Conservation (phyloP, 2,797 vertebrate species). For the Notolepis coatsorum region DNA sequence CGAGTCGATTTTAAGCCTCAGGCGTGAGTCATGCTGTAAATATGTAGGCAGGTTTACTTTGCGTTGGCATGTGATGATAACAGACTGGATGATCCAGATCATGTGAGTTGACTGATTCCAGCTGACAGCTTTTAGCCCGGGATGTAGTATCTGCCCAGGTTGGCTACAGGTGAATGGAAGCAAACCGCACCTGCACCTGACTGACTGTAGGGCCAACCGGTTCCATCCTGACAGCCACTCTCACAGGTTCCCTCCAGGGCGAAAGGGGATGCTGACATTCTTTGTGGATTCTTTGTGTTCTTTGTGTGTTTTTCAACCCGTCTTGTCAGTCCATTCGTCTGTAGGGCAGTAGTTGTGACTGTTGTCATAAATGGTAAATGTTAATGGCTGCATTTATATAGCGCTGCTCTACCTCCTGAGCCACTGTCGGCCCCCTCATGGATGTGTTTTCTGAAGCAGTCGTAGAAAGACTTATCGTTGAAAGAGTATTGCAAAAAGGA, state of each 20-base stretch:
- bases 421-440: background rate
- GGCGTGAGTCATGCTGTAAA: background rate
- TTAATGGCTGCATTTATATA: too few relatives aligned
- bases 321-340: background rate
- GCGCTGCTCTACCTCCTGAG: too few relatives aligned
- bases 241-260: slow-evolving; percentile 23
- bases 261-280: slow-evolving; percentile 3
- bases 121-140: slow-evolving; percentile 21
- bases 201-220: slow-evolving; percentile 34
- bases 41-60: background rate
- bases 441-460: slow-evolving; percentile 6
- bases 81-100: slow-evolving; percentile 28
- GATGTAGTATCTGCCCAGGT: slow-evolving; percentile 5
- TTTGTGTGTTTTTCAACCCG: background rate
- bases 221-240: slow-evolving; percentile 50
- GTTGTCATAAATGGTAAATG: too few relatives aligned
- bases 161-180: slow-evolving; percentile 35
- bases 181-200: slow-evolving; percentile 51
- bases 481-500: slow-evolving; percentile 14
- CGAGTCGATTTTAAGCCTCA: slow-evolving; percentile 3
- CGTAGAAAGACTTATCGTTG: background rate
- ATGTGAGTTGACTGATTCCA: slow-evolving; percentile 15
- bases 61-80: slow-evolving; percentile 31
- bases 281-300: slow-evolving; percentile 1
- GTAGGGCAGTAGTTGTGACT: background rate